These are phyloP conservation scores for Otocyon megalotis DNA, from an alignment of 2,113 vertebrate species.

Conservation along the genomic window DNA sequence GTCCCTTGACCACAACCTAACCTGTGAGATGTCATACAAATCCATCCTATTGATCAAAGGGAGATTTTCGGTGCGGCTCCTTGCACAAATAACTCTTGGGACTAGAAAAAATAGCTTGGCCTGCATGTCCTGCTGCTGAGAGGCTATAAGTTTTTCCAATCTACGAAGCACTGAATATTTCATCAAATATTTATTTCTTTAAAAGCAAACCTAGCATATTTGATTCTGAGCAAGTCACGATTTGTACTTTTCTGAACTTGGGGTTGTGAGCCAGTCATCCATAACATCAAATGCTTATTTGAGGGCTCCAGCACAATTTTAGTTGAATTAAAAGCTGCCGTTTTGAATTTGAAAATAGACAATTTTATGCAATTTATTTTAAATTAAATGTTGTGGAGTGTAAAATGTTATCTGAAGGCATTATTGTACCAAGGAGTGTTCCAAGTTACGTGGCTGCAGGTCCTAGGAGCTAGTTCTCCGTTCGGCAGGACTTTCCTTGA, in stretches of 20 bases:
- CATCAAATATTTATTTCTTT: conserved; percentile 61
- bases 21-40: conserved; percentile 28
- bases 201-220: background rate
- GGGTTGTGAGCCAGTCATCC: background rate
- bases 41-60: conserved; percentile 65
- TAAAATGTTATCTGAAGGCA: conserved; percentile 27
- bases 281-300: background rate
- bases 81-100: conserved; percentile 54
- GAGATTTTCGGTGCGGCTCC: conserved; percentile 53
- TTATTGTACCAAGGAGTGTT: background rate
- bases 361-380: conserved; percentile 32
- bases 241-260: conserved; percentile 44
- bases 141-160: background rate
- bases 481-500: background rate
- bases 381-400: background rate
- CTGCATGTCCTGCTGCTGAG: conserved; percentile 28
- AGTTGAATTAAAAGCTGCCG: conserved; percentile 28
- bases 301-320: conserved; percentile 14
- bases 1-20: background rate
- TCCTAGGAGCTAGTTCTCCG: background rate
- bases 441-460: background rate
- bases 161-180: conserved; percentile 53
- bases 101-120: conserved; percentile 43
- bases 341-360: conserved; percentile 44
- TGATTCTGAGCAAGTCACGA: conserved; percentile 24